Conservation (phyloP, 2,888 invertebrate species). For the Phorcus lineatus region DNA sequence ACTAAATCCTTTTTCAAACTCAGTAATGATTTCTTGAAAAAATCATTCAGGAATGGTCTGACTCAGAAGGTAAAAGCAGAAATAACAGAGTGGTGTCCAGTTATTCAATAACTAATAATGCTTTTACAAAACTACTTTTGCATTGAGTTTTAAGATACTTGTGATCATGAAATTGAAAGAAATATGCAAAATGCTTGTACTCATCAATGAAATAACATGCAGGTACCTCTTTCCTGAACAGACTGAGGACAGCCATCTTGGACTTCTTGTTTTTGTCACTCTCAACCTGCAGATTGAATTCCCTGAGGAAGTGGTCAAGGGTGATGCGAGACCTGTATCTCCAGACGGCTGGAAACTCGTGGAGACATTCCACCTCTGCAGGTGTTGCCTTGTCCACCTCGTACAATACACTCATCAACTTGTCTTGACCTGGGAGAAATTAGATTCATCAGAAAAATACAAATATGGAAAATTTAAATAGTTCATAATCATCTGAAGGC, state of each 20-base stretch:
- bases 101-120: too few relatives aligned
- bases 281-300: conserved; percentile 39
- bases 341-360: conserved; percentile 44
- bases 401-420: conserved; percentile 43
- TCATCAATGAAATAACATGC: too few relatives aligned
- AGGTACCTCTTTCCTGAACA: conserved; percentile 13
- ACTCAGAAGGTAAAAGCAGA: too few relatives aligned
- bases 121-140: too few relatives aligned
- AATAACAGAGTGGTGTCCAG: too few relatives aligned
- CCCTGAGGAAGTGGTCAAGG: conserved; percentile 48
- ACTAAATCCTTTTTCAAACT: too few relatives aligned
- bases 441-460: conserved; percentile 6
- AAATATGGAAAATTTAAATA: too few relatives aligned
- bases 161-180: too few relatives aligned
- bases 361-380: conserved; percentile 27
- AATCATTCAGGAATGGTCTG: too few relatives aligned
- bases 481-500: not conserved
- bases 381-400: conserved; percentile 36
- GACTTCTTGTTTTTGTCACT: not conserved
- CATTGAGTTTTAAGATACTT: too few relatives aligned
- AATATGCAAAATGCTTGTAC: too few relatives aligned
- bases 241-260: conserved; percentile 22
- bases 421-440: conserved; percentile 37
- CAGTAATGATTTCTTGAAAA: too few relatives aligned
- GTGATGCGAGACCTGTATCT: conserved; percentile 49